These are phyloP conservation scores for Physocephala rufipes DNA, from an alignment of 2,888 invertebrate genomes.

Conservation along the genomic window DNA sequence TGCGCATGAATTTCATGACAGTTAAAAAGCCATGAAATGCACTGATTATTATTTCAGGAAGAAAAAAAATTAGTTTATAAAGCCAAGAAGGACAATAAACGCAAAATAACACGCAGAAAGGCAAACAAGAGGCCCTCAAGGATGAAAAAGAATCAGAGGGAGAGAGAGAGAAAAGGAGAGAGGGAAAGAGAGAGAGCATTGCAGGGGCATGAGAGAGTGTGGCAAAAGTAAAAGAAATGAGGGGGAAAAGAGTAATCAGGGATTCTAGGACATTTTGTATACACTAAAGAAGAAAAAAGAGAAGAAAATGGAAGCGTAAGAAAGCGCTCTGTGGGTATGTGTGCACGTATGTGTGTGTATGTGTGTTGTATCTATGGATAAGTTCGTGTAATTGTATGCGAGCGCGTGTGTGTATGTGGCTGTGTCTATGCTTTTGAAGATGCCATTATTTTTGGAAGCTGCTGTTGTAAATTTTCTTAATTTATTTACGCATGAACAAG, in stretches of 20 bases:
- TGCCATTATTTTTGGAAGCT: too few relatives aligned
- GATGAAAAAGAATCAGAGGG: background rate
- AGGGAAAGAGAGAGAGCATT: constrained; percentile 3
- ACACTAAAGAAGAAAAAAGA: background rate
- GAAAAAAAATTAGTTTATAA: constrained; percentile 14
- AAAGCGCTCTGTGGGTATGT: too few relatives aligned
- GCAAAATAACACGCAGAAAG: background rate
- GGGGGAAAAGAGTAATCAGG: background rate
- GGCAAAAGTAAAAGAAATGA: background rate
- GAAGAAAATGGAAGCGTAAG: background rate
- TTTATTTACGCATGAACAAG: too few relatives aligned
- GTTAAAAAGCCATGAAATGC: background rate
- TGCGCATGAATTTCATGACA: constrained; percentile 34
- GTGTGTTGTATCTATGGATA: too few relatives aligned
- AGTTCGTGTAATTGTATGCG: too few relatives aligned
- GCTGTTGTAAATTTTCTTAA: too few relatives aligned
- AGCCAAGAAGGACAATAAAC: background rate
- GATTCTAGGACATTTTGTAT: too few relatives aligned
- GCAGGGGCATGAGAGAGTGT: background rate
- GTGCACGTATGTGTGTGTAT: too few relatives aligned
- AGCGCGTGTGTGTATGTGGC: too few relatives aligned
- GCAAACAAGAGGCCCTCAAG: too few relatives aligned
- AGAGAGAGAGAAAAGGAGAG: background rate
- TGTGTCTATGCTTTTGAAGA: too few relatives aligned
- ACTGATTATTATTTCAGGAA: constrained; percentile 30